phyloP scores from a whole-genome alignment of 2,113 vertebrate species.

The Phrynosoma blainvillii region DNA sequence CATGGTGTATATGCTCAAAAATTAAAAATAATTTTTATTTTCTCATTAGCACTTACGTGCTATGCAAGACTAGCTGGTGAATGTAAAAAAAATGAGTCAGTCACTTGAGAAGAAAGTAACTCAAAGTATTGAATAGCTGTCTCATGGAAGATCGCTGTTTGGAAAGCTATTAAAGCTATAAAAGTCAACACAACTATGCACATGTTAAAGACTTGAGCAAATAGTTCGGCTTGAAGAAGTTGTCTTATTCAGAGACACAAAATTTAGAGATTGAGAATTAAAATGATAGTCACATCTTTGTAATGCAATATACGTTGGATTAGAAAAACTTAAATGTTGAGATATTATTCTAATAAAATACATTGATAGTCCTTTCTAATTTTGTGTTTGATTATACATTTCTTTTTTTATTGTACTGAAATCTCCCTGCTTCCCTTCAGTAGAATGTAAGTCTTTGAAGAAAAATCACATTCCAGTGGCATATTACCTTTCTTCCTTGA shows the following conservation, averaged over 20 bases:
- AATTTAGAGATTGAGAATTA: background rate
- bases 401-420: background rate
- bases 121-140: conserved; percentile 64
- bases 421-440: background rate
- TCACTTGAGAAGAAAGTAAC: background rate
- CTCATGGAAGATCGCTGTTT: conserved; percentile 77
- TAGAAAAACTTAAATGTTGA: background rate
- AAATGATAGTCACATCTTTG: background rate
- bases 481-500: background rate
- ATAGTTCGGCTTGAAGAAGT: background rate
- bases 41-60: background rate
- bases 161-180: conserved; percentile 72
- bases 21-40: background rate
- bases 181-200: conserved; percentile 57
- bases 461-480: background rate
- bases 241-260: background rate
- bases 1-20: background rate
- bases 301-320: background rate
- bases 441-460: conserved; percentile 21
- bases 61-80: background rate
- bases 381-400: background rate
- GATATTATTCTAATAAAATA: background rate
- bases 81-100: no score
- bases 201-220: conserved; percentile 11
- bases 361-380: background rate